These are phyloP conservation scores for Notolabrus celidotus DNA, from an alignment of 2,797 vertebrate genomes.

Conservation along the genomic window DNA sequence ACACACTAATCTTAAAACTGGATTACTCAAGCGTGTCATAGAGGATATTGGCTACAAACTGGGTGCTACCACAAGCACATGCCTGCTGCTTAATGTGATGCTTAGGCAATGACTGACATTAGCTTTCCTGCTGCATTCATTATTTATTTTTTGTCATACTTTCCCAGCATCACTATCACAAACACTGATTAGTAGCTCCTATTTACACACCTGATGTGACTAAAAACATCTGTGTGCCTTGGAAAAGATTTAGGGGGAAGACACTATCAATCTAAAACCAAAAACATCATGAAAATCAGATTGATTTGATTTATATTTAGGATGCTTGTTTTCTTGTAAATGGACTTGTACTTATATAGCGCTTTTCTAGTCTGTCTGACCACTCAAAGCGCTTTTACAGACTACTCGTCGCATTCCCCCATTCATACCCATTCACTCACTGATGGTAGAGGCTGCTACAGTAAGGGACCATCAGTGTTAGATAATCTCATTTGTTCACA, in stretches of 20 bases:
- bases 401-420: too few species aligned
- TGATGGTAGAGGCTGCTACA: too few species aligned
- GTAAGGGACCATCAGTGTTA: too few species aligned
- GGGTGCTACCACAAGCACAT: conserved; percentile 12
- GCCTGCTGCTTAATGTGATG: conserved; percentile 24
- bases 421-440: too few species aligned
- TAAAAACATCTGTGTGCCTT: conserved; percentile 38
- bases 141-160: conserved; percentile 27
- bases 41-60: conserved; percentile 19
- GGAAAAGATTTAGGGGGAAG: background rate
- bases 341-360: too few species aligned
- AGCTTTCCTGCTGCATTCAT: conserved; percentile 13
- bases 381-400: too few species aligned
- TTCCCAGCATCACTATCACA: background rate
- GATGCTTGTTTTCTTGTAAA: too few species aligned
- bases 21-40: conserved; percentile 34
- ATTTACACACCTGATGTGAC: conserved; percentile 22
- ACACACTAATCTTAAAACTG: conserved; percentile 50
- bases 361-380: too few species aligned
- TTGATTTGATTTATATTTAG: too few species aligned
- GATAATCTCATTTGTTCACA: too few species aligned
- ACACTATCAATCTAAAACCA: background rate
- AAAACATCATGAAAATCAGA: background rate
- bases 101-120: conserved; percentile 14
- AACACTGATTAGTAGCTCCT: conserved; percentile 29